Evolutionary conservation across 2,888 invertebrate genomes (phyloP), one percentile per base, ranked within the genome.

Genomic region (Hydriomena furcata): DNA sequence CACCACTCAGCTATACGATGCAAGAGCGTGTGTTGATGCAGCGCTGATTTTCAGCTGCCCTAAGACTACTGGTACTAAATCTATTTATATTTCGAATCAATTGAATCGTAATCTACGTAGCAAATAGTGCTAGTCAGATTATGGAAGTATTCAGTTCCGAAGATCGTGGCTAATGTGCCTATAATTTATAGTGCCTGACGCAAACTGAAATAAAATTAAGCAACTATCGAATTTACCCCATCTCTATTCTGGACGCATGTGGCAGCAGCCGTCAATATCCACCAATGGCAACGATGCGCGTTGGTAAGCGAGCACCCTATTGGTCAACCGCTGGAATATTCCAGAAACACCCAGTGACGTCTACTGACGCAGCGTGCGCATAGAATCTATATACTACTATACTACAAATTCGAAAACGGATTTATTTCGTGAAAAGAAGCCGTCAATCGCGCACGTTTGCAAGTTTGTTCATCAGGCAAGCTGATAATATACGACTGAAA

Each of bases 401-500:
- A 61, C 63, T 59, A n/a, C 38, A 60, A 64, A 60, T 55, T 24
- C 55, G 62, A 56, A 55, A 78, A 76, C 78, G 81, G 79, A 79
- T 72, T 85, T 82, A 88, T 80, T 87, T 82, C 75, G 68, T 73
- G 74, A 78, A 73, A 72, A 78, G 84, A 84, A 84, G 77, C 85
- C 85, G 86, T 80, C 84, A 83, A 84, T 87, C 87, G 88, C 82
- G 87, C 89, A 88, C 87, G 77, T 79, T 83, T 82, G 79, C 85
- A 82, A 88, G 85, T 69, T 62, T 76, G 80, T 75, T 76, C 79
- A 73, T 71, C 69, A 76, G 77, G 70, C 73, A 73, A 78, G 73
- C 77, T 59, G 61, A 61, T 61, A 73, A 71, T 79, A 77, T 66
- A 69, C 71, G 76, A 79, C 77, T 78, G 76, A 77, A 60, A 72